Percentiles rank a stretch among this genome's conserved stretches.
These are phyloP conservation scores for Pundamilia nyererei DNA, from an alignment of 2,113 vertebrate genomes.

Conservation along the genomic window DNA sequence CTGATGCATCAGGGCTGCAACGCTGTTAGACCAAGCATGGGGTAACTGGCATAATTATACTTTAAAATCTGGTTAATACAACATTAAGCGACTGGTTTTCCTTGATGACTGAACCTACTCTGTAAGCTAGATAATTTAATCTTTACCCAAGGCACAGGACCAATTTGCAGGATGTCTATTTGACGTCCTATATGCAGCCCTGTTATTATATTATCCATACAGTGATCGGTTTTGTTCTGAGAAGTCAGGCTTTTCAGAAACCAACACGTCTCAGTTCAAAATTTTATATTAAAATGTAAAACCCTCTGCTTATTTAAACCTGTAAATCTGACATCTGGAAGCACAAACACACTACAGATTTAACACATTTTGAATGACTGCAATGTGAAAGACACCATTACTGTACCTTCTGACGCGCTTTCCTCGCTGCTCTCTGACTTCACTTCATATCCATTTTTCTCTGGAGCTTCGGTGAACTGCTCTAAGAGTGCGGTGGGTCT, in stretches of 20 bases:
- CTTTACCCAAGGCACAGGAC: background rate
- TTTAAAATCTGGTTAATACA: background rate
- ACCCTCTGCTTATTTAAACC: background rate
- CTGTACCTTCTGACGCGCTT: conserved; percentile 83
- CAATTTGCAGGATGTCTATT: background rate
- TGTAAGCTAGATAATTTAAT: background rate
- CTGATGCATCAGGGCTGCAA: background rate
- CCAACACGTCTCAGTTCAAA: background rate
- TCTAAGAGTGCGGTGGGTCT: background rate
- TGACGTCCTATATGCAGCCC: background rate
- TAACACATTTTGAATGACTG: background rate
- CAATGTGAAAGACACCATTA: background rate
- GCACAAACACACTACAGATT: background rate
- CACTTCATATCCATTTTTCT: background rate
- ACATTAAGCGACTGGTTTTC: background rate
- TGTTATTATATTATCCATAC: background rate
- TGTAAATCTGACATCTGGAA: background rate
- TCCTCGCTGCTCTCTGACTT: conserved; percentile 50
- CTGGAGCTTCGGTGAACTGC: background rate
- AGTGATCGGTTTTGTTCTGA: background rate
- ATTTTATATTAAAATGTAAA: background rate
- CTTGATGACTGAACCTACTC: background rate
- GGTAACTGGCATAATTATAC: background rate
- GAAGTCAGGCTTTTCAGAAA: background rate
- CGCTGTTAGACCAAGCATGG: background rate